Evolutionary conservation across 2,888 invertebrate genomes (phyloP).

Genomic region (Drosophila koepferae): DNA sequence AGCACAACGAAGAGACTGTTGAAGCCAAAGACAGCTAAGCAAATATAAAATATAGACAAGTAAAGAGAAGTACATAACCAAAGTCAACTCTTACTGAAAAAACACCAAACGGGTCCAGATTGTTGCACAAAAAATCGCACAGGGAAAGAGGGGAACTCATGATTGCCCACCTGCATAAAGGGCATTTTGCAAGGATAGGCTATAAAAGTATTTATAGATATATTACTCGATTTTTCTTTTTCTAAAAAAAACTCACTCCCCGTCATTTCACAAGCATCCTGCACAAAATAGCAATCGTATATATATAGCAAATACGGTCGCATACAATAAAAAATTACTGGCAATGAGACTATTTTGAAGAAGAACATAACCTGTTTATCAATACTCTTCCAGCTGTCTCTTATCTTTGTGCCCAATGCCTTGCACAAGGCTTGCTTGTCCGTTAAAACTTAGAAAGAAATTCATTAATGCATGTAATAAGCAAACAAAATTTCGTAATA

Average conservation of each 20-base stretch:
- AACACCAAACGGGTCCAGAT: conserved; percentile 66
- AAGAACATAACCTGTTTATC: conserved; percentile 71
- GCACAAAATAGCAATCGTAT: conserved; percentile 57
- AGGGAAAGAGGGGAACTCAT: conserved; percentile 58
- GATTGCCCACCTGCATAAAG: conserved; percentile 50
- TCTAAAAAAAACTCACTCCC: conserved; percentile 43
- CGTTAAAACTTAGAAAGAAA: conserved; percentile 34
- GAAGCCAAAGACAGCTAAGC: conserved; percentile 68
- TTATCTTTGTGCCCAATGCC: conserved; percentile 46
- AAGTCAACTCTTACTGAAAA: conserved; percentile 45
- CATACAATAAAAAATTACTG: conserved; percentile 60
- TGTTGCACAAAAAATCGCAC: conserved; percentile 64
- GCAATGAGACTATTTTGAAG: conserved; percentile 65
- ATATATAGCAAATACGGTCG: conserved; percentile 70
- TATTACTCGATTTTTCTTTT: neutral
- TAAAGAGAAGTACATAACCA: too few relatives aligned
- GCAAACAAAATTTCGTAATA: accelerated
- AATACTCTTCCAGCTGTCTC: conserved; percentile 54
- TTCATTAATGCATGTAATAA: too few relatives aligned
- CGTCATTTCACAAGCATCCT: conserved; percentile 63
- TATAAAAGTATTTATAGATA: conserved; percentile 2
- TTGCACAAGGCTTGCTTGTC: conserved; percentile 41
- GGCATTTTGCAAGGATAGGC: conserved; percentile 69
- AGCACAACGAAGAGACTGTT: conserved; percentile 76
- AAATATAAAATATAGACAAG: neutral